Evolutionary conservation across 2,797 vertebrate species (phyloP), one percentile per base, ranked within the genome.

Genomic region (Tarsius wallacei): DNA sequence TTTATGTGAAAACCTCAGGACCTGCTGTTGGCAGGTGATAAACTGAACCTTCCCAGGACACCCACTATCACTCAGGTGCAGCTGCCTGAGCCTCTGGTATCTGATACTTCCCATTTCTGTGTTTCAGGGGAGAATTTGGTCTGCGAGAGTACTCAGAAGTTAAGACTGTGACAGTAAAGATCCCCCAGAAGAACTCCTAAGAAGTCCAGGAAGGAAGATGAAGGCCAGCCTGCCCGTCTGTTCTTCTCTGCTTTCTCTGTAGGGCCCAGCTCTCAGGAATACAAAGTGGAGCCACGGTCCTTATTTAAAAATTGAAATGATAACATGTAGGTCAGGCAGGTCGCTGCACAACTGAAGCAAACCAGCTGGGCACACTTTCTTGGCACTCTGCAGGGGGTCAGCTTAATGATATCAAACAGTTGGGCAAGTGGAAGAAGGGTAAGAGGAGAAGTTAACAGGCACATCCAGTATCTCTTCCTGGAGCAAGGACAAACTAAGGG

Each of bases 111-210:
- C 49, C 21, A 2, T 80, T 91, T 98, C 93, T 98, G 2, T 97
- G 93, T 97, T 99, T 74, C 97, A 99, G 99, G 99, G 99, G 99
- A 71, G 99, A 99, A 88, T 99, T 99, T 5, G 99, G 99, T 97
- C 98, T 99, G 98, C 99, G 99, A 98, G 99, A 99, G 98, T 99
- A 99, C 98, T 99, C 99, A 21, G 99, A 99, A 98, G 98, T 99
- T 98, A 99, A 99, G 99, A 99, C 99, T 76, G 99, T 99, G 98
- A 99, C 99, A 0, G 99, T 99, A 98, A 99, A 99, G 99, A 99
- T 99, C 98, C 99, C 99, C 74, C 98, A 99, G 98, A 99, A 99
- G 99, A 99, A 99, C 98, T 99, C 99, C 97, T 99, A 99, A 99
- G 98, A 95, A 88, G 85, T 73, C 81, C 22, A 36, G 1, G 26